Evolutionary conservation across 2,888 invertebrate species (phyloP).

Genomic region (Torymus aiolomorphi): DNA sequence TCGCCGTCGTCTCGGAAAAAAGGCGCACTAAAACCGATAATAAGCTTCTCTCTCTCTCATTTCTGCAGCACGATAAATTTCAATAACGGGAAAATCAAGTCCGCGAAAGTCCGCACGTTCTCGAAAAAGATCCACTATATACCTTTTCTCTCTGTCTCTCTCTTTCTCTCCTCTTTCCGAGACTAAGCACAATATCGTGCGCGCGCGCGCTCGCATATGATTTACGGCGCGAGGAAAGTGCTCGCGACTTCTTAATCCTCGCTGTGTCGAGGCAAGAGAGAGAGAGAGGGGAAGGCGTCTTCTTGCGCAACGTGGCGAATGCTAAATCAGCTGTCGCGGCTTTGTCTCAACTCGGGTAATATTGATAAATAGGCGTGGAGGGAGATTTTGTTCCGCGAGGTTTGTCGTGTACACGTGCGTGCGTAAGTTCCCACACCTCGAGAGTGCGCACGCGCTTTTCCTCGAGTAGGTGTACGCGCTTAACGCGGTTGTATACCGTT

Average conservation of each 20-base stretch:
- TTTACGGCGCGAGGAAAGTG: conserved; percentile 12
- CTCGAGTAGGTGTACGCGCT: too few species aligned
- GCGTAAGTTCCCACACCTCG: too few species aligned
- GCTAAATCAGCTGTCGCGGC: conserved; percentile 33
- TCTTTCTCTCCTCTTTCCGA: too few species aligned
- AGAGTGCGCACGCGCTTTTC: too few species aligned
- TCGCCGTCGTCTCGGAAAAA: conserved; percentile 2
- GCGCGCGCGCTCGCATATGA: neutral
- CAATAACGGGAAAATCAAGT: conserved; percentile 47
- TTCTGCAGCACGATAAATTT: conserved; percentile 37
- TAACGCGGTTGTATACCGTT: too few species aligned
- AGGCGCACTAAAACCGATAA: conserved; percentile 24
- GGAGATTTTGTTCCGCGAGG: neutral
- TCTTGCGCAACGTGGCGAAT: conserved; percentile 1
- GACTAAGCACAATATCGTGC: conserved; percentile 14
- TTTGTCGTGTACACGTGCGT: neutral
- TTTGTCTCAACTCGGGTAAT: conserved; percentile 21
- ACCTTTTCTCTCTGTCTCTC: too few species aligned
- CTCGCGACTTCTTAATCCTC: conserved; percentile 23
- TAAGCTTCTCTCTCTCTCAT: neutral
- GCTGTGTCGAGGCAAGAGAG: neutral
- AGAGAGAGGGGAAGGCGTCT: neutral
- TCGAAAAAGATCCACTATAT: neutral
- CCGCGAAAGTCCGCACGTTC: conserved; percentile 12
- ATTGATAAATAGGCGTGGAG: conserved; percentile 28